These are phyloP conservation scores for Thripadectes ignobilis DNA, from an alignment of 2,797 vertebrate genomes.

Conservation along the genomic window DNA sequence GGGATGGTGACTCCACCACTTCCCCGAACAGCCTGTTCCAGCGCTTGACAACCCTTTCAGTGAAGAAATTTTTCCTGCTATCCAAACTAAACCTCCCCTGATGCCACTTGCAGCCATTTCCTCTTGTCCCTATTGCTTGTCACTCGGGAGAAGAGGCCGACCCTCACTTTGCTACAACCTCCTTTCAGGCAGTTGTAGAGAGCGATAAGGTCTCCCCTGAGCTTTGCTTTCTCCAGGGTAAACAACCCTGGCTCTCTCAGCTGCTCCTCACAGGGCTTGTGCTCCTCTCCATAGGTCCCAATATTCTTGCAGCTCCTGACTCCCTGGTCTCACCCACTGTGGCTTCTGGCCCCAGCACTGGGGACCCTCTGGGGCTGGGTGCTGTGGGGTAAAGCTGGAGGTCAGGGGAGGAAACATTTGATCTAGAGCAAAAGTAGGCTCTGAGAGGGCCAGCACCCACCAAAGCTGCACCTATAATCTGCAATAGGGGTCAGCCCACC, in stretches of 20 bases:
- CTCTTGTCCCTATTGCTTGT: background rate
- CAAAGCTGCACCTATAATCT: accelerated
- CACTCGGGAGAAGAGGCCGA: background rate
- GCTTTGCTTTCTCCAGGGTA: background rate
- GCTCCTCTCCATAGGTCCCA: background rate
- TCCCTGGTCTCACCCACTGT: background rate
- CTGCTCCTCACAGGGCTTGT: background rate
- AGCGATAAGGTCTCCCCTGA: background rate
- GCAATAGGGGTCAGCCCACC: background rate
- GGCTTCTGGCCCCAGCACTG: background rate
- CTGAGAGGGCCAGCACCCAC: background rate
- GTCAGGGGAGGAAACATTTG: background rate
- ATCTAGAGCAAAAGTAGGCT: background rate
- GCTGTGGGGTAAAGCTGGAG: background rate
- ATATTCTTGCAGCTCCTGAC: too few species aligned
- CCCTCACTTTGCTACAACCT: background rate
- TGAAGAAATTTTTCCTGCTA: background rate
- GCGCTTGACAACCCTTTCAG: background rate
- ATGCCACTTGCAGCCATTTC: background rate
- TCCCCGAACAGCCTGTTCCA: background rate
- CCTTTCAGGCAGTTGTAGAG: background rate
- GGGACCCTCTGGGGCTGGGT: background rate
- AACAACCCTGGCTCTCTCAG: background rate
- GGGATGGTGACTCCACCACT: background rate
- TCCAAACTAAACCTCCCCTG: background rate